Base-by-base conservation (phyloP, 1,140 invertebrate genomes). In the Chionoecetes opilio region DNA sequence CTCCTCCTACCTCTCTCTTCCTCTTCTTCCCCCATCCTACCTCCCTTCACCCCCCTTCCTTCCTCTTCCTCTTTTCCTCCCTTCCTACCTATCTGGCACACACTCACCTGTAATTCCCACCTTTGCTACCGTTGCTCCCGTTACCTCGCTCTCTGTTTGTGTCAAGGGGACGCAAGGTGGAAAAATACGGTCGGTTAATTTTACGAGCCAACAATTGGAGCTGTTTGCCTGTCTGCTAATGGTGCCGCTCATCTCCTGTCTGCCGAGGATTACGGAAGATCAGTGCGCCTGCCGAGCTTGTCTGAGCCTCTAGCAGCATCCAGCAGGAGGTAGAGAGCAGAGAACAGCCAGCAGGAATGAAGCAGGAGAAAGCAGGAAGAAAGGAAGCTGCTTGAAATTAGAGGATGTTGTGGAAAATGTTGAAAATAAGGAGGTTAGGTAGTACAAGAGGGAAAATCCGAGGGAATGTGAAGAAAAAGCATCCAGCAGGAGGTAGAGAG, bases 141-240 rank as follows among this genome's bases (percentile, higher is more conserved):
- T 75, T 75, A 21, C n/a, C 63, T 75, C 63, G 21, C n/a, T 75
- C 26, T 11, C 63, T 75, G 63, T 75, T 75, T 75, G 63, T 75
- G 63, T n/a, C 63, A 75, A 75, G 63, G n/a, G 2, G 26, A n/a
- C 46, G 11, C 63, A n/a, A 75, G 63, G n/a, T 1, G 63, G 63
- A 75, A 75, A 75, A 75, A 75, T 75, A 75, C 63, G 11, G 63
- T 5, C 26, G 63, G 63, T 75, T 75, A 75, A 75, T 75, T 75
- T 75, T 75, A 75, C n/a, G 63, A 75, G 26, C 63, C 63, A 75
- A 75, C 63, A 75, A 75, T 75, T 75, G 63, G n/a, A 75, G 63
- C 63, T 75, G 63, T 75, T 75, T 75, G 63, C 63, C 63, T 75
- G 63, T 75, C 63, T 75, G 21, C 63, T 75, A 75, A 75, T 75